These are phyloP conservation scores for Steromphala cineraria DNA, from an alignment of 2,888 invertebrate species.

Conservation along the genomic window DNA sequence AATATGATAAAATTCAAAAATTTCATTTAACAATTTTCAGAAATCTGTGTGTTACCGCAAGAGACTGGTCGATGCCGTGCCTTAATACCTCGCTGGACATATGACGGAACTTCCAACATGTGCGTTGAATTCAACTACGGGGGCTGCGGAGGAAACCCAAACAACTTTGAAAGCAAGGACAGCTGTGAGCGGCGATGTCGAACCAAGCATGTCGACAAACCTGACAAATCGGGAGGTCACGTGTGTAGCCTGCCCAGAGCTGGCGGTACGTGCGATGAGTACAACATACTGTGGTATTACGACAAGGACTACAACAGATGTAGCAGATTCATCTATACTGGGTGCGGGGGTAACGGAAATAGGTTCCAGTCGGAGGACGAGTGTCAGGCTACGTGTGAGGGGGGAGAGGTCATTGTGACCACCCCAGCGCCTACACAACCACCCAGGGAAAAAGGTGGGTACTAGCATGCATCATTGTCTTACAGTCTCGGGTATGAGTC, in stretches of 20 bases:
- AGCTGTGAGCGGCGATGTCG: conserved; percentile 49
- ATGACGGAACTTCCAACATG: conserved; percentile 83
- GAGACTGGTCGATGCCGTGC: conserved; percentile 60
- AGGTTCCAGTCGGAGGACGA: conserved; percentile 79
- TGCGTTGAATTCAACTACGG: conserved; percentile 86
- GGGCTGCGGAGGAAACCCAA: conserved; percentile 91
- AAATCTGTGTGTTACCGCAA: conserved; percentile 48
- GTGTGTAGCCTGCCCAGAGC: conserved; percentile 37
- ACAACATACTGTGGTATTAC: conserved; percentile 81
- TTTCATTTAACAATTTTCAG: conserved; percentile 28
- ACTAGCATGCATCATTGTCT: neutral
- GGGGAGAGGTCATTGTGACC: neutral
- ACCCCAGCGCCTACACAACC: neutral
- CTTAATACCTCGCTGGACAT: conserved; percentile 70
- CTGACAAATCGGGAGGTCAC: neutral
- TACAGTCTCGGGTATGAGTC: too few species aligned
- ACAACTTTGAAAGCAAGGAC: conserved; percentile 63
- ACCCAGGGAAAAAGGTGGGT: neutral
- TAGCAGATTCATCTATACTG: conserved; percentile 84
- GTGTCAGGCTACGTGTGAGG: conserved; percentile 51
- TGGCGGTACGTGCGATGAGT: conserved; percentile 43
- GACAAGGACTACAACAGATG: conserved; percentile 81
- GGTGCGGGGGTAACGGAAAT: conserved; percentile 90
- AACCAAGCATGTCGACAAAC: neutral
- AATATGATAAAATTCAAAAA: too few species aligned